Evolutionary conservation across 2,888 invertebrate genomes (phyloP).

Genomic region (Lymantria dispar): DNA sequence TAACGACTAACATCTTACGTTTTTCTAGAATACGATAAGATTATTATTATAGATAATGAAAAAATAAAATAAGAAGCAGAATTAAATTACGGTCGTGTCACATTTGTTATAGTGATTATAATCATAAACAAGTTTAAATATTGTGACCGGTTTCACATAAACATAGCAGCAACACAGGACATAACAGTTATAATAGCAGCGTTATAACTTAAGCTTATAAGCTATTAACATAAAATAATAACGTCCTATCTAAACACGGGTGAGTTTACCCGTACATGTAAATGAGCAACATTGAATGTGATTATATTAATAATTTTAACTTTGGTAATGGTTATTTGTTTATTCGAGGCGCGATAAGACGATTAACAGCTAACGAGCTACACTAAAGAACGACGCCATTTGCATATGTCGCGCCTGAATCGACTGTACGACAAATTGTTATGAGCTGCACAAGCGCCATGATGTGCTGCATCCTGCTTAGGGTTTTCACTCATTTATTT

Average conservation of each 20-base stretch:
- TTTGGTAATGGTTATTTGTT: conserved; percentile 68
- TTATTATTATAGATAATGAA: neutral
- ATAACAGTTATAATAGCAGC: conserved; percentile 27
- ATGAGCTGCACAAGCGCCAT: conserved; percentile 11
- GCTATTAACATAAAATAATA: conserved; percentile 59
- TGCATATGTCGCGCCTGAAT: conserved; percentile 39
- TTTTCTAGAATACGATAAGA: conserved; percentile 3
- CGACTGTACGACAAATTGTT: conserved; percentile 25
- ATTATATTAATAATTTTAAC: conserved; percentile 73
- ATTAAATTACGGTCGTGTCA: conserved; percentile 1
- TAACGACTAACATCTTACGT: neutral
- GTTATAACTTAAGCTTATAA: conserved; percentile 35
- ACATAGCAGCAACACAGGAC: conserved; percentile 39
- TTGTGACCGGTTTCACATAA: conserved; percentile 39
- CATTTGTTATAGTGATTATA: conserved; percentile 19
- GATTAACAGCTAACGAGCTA: conserved; percentile 64
- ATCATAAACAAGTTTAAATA: conserved; percentile 41
- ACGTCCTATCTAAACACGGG: conserved; percentile 56
- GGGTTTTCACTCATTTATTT: too few species aligned
- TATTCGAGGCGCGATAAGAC: conserved; percentile 61
- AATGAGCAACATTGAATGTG: conserved; percentile 51
- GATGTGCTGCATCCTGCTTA: too few species aligned
- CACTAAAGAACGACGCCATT: conserved; percentile 50
- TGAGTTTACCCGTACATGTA: conserved; percentile 42
- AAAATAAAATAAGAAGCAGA: conserved; percentile 1